phyloP scores from a whole-genome alignment of 2,797 vertebrate genomes.

The Parambassis ranga region DNA sequence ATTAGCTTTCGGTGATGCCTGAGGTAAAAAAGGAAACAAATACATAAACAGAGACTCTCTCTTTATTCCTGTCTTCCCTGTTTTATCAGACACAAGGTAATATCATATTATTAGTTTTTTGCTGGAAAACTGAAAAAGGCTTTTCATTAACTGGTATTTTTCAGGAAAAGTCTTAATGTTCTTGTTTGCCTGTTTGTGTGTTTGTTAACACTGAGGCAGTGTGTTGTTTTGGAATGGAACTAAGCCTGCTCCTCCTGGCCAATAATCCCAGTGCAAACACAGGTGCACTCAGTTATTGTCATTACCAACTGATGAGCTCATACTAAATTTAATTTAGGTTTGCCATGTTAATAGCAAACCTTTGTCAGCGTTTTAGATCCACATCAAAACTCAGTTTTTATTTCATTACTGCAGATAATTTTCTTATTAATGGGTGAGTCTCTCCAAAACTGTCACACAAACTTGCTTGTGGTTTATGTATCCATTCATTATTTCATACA shows the following conservation, averaged over 20 bases:
- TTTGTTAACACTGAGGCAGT: conserved; percentile 2
- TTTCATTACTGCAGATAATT: background rate
- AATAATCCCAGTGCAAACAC: conserved; percentile 21
- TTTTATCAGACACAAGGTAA: conserved; percentile 1
- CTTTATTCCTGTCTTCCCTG: background rate
- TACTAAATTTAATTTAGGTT: background rate
- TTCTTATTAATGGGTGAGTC: background rate
- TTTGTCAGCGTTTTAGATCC: background rate
- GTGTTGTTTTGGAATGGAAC: conserved; percentile 6
- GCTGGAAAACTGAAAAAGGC: background rate
- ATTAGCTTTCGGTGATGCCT: conserved; percentile 4
- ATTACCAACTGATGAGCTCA: background rate
- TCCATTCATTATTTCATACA: background rate
- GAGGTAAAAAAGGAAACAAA: conserved; percentile 17
- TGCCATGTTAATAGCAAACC: background rate
- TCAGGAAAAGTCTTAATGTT: background rate
- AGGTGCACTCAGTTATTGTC: conserved; percentile 11
- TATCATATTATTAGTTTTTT: background rate
- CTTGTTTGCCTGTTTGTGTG: background rate
- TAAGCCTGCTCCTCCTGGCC: background rate
- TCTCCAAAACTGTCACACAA: background rate
- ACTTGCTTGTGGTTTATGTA: background rate
- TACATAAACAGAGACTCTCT: background rate
- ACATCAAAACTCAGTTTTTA: background rate
- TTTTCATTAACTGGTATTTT: conserved; percentile 7